Evolutionary conservation across 2,113 vertebrate species (phyloP).

Genomic region (Porphyrio hochstetteri): DNA sequence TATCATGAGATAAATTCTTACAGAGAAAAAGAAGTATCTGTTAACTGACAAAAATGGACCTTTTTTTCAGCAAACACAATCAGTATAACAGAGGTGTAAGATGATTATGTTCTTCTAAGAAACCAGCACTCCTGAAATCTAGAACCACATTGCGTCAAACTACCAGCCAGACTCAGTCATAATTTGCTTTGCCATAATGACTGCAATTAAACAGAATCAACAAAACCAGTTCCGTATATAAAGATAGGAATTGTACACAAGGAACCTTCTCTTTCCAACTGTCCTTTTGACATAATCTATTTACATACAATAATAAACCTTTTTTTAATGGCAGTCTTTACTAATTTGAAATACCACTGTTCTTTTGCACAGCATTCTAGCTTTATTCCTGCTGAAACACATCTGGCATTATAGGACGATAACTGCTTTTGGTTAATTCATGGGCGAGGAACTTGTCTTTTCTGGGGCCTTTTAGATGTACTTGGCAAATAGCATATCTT

Average conservation of each 20-base stretch:
- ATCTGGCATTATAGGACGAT: background rate
- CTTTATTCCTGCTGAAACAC: background rate
- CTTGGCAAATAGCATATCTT: background rate
- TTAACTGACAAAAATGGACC: background rate
- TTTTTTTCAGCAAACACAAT: background rate
- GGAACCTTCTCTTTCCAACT: background rate
- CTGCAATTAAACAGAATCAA: background rate
- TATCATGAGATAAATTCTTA: background rate
- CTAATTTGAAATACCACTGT: background rate
- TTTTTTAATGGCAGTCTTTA: background rate
- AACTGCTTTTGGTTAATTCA: background rate
- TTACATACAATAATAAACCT: background rate
- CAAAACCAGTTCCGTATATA: background rate
- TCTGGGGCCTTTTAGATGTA: background rate
- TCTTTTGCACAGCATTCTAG: background rate
- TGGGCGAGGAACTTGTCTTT: background rate
- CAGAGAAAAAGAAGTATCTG: background rate
- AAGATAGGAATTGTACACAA: background rate
- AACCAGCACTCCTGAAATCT: background rate
- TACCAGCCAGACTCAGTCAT: background rate
- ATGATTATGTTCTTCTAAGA: background rate
- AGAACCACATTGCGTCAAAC: background rate
- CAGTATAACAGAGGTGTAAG: background rate
- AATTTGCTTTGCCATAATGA: background rate
- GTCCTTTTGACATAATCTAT: background rate